Evolutionary conservation across 2,888 invertebrate genomes (phyloP), one percentile per base, ranked within the genome.

Genomic region (Phaedon cochleariae): DNA sequence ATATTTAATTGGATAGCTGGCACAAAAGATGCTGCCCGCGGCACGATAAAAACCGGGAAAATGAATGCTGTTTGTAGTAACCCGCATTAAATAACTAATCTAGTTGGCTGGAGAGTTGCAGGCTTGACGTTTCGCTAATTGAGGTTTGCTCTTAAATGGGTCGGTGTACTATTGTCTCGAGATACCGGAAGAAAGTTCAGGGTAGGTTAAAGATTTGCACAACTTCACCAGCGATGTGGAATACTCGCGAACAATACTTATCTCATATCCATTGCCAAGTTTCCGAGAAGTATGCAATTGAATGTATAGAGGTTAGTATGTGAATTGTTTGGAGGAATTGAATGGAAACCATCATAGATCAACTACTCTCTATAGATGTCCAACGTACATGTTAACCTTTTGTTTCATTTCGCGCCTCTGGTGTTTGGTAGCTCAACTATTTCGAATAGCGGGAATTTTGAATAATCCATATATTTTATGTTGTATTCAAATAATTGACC

Each of bases 1-100:
- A 78, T 77, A 77, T 78, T 76, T 78, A 78, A 78, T 78, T 78
- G 77, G 75, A 70, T 64, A 2, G 41, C 41, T 15, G n/a, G 41
- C 41, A 67, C 71, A 70, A 72, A 72, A 70, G 69, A 69, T 64
- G 64, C 59, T 61, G 62, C 64, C 55, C 59, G 26, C 21, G 65
- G 62, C 66, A 55, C 21, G 68, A 72, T 70, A 72, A 72, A 72
- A 72, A 70, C 67, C 60, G 58, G 45, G 34, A 55, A 71, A 65
- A 65, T 64, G 62, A 62, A 65, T 61, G 62, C 59, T 60, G 69
- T 65, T 67, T 67, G 58, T 62, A 65, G 64, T 64, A 52, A 58
- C 69, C 67, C 65, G 67, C 63, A 69, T 67, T 67, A 62, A 55
- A 53, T 59, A 57, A 49, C 45, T 57, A 57, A 57, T 57, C 45